Evolutionary conservation across 2,113 vertebrate genomes (phyloP).

Genomic region (Tachysurus fulvidraco): DNA sequence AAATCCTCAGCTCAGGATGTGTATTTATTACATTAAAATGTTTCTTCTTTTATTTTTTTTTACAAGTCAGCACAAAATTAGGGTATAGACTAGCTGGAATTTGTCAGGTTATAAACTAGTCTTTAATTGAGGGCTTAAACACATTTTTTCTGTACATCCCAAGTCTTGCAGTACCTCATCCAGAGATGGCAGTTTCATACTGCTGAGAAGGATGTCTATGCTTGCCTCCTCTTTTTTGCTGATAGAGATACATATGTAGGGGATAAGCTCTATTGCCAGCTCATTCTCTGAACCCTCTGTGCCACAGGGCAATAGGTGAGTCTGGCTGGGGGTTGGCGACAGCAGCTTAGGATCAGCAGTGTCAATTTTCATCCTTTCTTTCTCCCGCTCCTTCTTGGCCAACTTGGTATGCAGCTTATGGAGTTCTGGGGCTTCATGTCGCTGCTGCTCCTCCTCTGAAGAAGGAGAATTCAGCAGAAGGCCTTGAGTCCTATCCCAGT

Average conservation of each 20-base stretch:
- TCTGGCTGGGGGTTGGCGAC: conserved; percentile 49
- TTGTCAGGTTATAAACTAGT: not conserved
- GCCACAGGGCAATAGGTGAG: not conserved
- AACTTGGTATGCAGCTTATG: conserved; percentile 65
- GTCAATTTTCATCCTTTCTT: conserved; percentile 58
- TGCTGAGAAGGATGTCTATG: conserved; percentile 66
- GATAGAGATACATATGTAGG: conserved; percentile 72
- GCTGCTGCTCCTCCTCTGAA: conserved; percentile 56
- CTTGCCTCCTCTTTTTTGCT: conserved; percentile 51
- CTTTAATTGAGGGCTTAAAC: not conserved
- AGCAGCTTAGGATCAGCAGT: conserved; percentile 10
- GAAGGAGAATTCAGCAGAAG: conserved; percentile 53
- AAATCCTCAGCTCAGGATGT: not conserved
- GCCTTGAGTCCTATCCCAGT: conserved; percentile 81
- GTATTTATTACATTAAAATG: not conserved
- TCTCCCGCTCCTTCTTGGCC: conserved; percentile 70
- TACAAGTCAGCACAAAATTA: not conserved
- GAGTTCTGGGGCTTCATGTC: conserved; percentile 56
- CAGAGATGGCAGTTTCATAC: conserved; percentile 64
- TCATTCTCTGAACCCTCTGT: conserved; percentile 46
- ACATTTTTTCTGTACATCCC: not conserved
- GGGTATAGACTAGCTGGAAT: not conserved
- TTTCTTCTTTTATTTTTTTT: not conserved
- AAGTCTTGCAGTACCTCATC: conserved; percentile 69
- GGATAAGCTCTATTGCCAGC: conserved; percentile 64